phyloP scores from a whole-genome alignment of 2,113 vertebrate genomes.

The Pollimyrus isidori region DNA sequence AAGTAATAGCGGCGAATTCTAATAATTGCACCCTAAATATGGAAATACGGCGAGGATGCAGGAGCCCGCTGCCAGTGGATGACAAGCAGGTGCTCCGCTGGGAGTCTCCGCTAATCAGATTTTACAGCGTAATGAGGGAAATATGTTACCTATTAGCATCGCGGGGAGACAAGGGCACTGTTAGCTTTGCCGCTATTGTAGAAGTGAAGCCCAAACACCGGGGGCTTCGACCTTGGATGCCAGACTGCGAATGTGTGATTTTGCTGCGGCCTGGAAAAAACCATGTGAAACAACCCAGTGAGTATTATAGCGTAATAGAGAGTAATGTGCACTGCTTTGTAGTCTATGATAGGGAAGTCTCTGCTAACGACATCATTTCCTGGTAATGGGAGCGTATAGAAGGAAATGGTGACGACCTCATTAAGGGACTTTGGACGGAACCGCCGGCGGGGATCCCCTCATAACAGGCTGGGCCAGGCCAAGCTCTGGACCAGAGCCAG shows the following conservation, averaged over 20 bases:
- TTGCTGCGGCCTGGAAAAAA: background rate
- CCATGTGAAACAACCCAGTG: background rate
- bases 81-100: background rate
- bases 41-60: background rate
- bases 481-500: background rate
- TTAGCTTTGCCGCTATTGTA: background rate
- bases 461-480: background rate
- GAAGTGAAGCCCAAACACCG: background rate
- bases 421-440: background rate
- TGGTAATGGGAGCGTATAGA: background rate
- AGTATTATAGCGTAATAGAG: background rate
- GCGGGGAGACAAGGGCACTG: background rate
- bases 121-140: constrained; percentile 2
- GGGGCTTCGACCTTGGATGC: background rate
- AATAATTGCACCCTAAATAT: background rate
- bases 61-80: background rate
- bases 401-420: background rate
- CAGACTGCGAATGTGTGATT: background rate
- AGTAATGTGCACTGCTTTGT: background rate
- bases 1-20: background rate
- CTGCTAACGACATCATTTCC: background rate
- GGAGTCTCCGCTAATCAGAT: background rate
- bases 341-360: background rate
- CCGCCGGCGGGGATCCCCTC: background rate
- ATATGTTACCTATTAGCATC: background rate